phyloP scores from a whole-genome alignment of 2,113 vertebrate species.

The Mastomys natalensis region DNA sequence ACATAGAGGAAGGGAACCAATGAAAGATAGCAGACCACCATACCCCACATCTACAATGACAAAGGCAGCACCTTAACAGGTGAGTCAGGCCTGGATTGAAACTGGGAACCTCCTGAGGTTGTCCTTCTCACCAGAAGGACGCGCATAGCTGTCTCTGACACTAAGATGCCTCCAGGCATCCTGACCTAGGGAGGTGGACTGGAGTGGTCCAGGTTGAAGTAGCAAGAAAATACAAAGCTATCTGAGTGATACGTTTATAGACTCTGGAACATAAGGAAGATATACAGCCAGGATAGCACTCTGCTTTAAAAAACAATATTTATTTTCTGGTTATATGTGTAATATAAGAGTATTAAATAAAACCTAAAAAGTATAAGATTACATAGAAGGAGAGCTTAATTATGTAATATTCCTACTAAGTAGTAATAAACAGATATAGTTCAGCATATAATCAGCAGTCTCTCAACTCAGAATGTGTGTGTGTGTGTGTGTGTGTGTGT shows the following conservation, averaged over 20 bases:
- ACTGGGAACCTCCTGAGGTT: too few relatives aligned
- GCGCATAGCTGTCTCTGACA: fast-evolving
- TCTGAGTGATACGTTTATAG: neutral
- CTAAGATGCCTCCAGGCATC: neutral
- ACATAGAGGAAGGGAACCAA: neutral
- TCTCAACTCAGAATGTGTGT: neutral
- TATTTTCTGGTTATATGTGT: neutral
- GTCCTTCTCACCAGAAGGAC: neutral
- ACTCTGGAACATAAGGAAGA: neutral
- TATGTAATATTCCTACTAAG: neutral
- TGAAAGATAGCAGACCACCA: fast-evolving
- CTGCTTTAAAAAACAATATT: neutral
- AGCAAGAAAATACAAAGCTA: neutral
- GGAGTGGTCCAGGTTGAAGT: neutral
- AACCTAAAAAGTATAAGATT: neutral
- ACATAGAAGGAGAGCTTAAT: neutral
- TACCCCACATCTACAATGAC: neutral
- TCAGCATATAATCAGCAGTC: fast-evolving
- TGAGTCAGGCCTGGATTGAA: neutral
- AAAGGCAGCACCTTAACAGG: neutral
- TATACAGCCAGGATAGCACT: neutral
- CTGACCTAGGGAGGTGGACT: neutral
- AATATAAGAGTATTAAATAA: neutral
- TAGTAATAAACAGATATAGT: neutral
- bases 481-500: neutral